Evolutionary conservation across 2,113 vertebrate genomes (phyloP).

Genomic region (Peromyscus maniculatus): DNA sequence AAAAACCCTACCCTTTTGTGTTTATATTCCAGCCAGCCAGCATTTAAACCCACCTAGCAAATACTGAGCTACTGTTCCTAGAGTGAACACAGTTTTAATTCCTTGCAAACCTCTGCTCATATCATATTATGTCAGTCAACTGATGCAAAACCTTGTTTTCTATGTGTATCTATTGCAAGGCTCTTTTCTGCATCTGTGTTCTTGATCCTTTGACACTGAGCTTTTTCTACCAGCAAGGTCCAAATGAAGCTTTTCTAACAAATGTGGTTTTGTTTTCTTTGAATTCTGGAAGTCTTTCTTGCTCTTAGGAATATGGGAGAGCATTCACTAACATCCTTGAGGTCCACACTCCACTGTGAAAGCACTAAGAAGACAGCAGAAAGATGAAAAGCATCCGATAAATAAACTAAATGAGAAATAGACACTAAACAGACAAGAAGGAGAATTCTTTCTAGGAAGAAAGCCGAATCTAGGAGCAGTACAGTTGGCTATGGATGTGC

Average conservation of each 20-base stretch:
- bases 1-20: not conserved
- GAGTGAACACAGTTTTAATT: not conserved
- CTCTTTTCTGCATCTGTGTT: not conserved
- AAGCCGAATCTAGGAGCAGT: not conserved
- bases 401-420: not conserved
- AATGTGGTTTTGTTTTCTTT: not conserved
- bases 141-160: not conserved
- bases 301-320: not conserved
- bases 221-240: not conserved
- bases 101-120: not conserved
- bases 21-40: not conserved
- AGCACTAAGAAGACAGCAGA: not conserved
- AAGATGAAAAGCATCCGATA: not conserved
- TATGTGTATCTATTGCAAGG: constrained; percentile 20
- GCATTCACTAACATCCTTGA: not conserved
- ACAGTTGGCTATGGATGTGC: not conserved
- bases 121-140: not conserved
- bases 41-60: not conserved
- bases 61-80: not conserved
- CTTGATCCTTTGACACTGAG: not conserved
- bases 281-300: not conserved
- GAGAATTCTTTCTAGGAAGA: not conserved
- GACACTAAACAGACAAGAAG: not conserved
- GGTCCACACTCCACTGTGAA: not conserved
- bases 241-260: not conserved